Percentiles rank a stretch among this genome's conserved stretches.
Evolutionary conservation across 1,140 invertebrate genomes (phyloP).

Genomic region (Drosophila insularis): DNA sequence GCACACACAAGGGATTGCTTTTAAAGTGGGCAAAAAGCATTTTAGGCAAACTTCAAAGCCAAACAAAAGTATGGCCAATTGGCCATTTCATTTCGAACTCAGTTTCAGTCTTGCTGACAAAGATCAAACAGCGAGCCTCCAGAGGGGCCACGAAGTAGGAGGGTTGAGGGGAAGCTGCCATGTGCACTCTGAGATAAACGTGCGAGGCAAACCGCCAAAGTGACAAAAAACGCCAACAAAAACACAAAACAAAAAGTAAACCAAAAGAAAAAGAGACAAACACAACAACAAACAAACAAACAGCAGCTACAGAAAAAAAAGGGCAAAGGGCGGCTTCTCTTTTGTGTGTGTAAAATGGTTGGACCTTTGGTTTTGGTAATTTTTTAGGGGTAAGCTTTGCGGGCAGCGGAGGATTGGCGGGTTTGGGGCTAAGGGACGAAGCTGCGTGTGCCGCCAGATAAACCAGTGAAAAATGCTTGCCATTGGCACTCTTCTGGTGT

Average conservation of each 20-base stretch:
- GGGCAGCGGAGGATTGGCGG: background rate
- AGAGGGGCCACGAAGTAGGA: background rate
- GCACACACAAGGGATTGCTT: background rate
- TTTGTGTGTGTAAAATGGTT: background rate
- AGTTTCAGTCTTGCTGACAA: conserved; percentile 62
- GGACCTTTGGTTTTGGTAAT: background rate
- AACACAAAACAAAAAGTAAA: conserved; percentile 43
- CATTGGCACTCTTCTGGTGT: conserved; percentile 28
- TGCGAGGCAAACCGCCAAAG: conserved; percentile 72
- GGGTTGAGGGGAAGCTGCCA: background rate
- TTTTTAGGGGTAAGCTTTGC: background rate
- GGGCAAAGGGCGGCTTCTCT: conserved; percentile 20
- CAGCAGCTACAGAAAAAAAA: conserved; percentile 16
- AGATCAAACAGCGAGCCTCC: conserved; percentile 66
- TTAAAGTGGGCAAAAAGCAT: conserved; percentile 6
- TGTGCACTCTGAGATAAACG: conserved; percentile 69
- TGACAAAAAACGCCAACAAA: conserved; percentile 62
- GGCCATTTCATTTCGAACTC: background rate
- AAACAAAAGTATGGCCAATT: conserved; percentile 36
- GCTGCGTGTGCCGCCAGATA: conserved; percentile 32
- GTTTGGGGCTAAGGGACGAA: background rate
- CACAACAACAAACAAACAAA: conserved; percentile 11
- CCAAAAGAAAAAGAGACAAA: conserved; percentile 20
- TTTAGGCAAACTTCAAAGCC: conserved; percentile 57
- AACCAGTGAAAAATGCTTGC: conserved; percentile 56